phyloP scores from a whole-genome alignment of 2,888 invertebrate species.

The Dendrolimus pini region DNA sequence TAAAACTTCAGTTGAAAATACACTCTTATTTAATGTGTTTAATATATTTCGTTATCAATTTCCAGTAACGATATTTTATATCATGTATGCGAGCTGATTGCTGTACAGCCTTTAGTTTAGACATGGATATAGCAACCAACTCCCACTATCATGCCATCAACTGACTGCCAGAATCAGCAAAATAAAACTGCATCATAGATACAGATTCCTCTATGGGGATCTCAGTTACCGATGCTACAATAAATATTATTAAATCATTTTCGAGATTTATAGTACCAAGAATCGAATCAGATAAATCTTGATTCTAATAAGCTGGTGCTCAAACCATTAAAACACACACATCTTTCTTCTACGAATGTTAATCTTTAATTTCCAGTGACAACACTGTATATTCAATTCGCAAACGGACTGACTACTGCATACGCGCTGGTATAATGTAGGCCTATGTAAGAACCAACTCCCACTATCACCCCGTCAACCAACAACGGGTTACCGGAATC shows the following conservation, averaged over 20 bases:
- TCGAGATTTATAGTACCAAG: too few species aligned
- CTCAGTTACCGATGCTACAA: too few species aligned
- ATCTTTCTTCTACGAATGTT: too few species aligned
- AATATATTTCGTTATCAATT: too few species aligned
- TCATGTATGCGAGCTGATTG: neutral
- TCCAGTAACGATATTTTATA: neutral
- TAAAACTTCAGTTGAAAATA: too few species aligned
- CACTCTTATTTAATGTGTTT: too few species aligned
- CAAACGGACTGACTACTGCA: neutral
- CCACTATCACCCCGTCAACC: neutral
- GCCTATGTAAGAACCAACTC: neutral
- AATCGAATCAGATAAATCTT: too few species aligned
- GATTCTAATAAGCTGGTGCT: too few species aligned
- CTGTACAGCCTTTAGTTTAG: neutral
- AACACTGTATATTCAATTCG: neutral
- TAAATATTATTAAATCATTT: too few species aligned
- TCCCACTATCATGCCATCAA: neutral
- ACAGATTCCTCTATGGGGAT: too few species aligned
- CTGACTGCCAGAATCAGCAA: neutral
- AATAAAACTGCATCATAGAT: neutral
- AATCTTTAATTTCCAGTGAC: too few species aligned
- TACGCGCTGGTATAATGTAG: neutral
- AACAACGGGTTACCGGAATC: neutral
- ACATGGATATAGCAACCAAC: neutral
- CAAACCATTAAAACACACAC: too few species aligned